Evolutionary conservation across 2,113 vertebrate genomes (phyloP).

Genomic region (Chaetorhynchus papuensis): DNA sequence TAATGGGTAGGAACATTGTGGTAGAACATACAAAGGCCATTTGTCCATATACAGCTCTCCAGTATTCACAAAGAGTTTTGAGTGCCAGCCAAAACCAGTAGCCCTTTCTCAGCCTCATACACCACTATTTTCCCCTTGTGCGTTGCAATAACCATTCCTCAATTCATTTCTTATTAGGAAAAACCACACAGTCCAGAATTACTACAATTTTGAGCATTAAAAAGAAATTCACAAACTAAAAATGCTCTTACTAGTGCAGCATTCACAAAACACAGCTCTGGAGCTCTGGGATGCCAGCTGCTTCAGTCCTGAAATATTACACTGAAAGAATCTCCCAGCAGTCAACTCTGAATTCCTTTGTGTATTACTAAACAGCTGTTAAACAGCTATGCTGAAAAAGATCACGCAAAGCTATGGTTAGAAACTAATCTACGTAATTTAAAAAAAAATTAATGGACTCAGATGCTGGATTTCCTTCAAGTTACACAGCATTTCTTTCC

Average conservation of each 20-base stretch:
- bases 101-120: background rate
- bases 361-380: background rate
- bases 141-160: background rate
- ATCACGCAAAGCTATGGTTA: background rate
- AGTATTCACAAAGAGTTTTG: background rate
- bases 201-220: background rate
- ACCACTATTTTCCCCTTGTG: rapidly evolving
- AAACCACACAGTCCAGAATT: background rate
- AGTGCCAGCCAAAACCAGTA: background rate
- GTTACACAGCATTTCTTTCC: background rate
- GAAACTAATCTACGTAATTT: background rate
- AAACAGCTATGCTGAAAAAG: background rate
- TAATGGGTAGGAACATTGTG: background rate
- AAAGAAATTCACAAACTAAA: background rate
- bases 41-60: background rate
- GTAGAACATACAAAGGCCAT: background rate
- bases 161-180: background rate
- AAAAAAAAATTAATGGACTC: background rate
- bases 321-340: background rate
- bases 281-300: background rate
- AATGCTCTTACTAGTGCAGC: background rate
- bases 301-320: background rate
- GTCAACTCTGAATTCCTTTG: background rate
- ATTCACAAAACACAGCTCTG: background rate
- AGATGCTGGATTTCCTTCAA: background rate